Evolutionary conservation across 2,113 vertebrate species (phyloP).

Genomic region (Echinops telfairi): DNA sequence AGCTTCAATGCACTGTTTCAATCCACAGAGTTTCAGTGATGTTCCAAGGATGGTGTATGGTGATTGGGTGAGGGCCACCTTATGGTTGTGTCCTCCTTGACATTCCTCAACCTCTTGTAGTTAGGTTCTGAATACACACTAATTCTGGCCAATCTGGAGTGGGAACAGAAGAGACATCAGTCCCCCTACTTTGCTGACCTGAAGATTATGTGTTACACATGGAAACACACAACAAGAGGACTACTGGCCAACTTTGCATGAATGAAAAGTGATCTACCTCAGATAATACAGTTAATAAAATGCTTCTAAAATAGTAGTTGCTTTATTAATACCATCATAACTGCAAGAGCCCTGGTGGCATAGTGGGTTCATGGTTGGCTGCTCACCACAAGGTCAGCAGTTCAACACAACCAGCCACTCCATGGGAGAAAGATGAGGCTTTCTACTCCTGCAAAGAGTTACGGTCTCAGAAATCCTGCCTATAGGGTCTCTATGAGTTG

Average conservation of each 20-base stretch:
- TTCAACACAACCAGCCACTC: too few relatives aligned
- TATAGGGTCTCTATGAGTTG: too few relatives aligned
- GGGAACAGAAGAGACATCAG: background rate
- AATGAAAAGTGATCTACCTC: background rate
- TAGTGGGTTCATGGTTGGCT: too few relatives aligned
- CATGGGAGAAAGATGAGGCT: too few relatives aligned
- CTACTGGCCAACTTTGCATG: background rate
- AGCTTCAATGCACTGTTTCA: conserved; percentile 19
- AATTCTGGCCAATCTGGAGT: conserved; percentile 3
- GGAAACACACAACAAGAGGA: background rate
- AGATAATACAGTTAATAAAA: conserved; percentile 1
- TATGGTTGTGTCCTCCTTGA: background rate
- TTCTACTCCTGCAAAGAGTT: background rate
- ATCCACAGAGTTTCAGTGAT: background rate
- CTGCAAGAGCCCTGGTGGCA: too few relatives aligned
- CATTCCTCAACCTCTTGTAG: background rate
- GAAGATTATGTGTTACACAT: background rate
- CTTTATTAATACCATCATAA: too few relatives aligned
- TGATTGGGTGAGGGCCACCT: background rate
- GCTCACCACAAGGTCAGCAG: too few relatives aligned
- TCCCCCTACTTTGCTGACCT: background rate
- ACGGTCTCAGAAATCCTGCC: too few relatives aligned
- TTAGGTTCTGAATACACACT: conserved; percentile 8
- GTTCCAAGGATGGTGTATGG: background rate
- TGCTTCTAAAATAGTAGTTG: background rate